phyloP scores from a whole-genome alignment of 2,888 invertebrate genomes.

The Pimpla rufipes region DNA sequence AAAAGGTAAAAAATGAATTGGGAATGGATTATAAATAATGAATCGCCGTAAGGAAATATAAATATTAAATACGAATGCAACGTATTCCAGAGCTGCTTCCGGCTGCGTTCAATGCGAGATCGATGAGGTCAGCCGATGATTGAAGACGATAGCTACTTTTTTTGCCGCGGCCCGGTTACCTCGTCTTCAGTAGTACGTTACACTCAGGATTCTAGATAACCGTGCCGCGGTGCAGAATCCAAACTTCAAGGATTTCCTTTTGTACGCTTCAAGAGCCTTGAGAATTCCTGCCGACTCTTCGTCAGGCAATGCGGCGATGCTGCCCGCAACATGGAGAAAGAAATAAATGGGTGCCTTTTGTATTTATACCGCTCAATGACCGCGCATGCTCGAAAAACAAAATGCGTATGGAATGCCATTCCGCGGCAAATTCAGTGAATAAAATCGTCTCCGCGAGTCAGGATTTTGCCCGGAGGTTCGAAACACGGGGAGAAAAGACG shows the following conservation, averaged over 20 bases:
- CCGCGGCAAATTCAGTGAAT: slow-evolving; percentile 14
- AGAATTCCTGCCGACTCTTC: neutral
- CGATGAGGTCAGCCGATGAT: neutral
- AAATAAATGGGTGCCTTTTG: slow-evolving; percentile 9
- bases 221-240: neutral
- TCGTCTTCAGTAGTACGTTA: neutral
- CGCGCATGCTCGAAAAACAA: neutral
- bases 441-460: neutral
- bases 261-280: neutral
- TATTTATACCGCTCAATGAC: slow-evolving; percentile 16
- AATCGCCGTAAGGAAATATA: neutral
- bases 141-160: neutral
- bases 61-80: neutral
- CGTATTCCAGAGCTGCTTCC: neutral
- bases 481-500: neutral
- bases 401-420: neutral
- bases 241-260: slow-evolving; percentile 3
- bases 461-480: neutral
- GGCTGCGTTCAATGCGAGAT: neutral
- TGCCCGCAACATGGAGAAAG: neutral
- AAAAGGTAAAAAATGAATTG: neutral
- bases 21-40: neutral
- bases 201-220: neutral
- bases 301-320: neutral
- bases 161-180: no score